These are phyloP conservation scores for Pherbina coryleti DNA, from an alignment of 2,888 invertebrate species.

Conservation along the genomic window DNA sequence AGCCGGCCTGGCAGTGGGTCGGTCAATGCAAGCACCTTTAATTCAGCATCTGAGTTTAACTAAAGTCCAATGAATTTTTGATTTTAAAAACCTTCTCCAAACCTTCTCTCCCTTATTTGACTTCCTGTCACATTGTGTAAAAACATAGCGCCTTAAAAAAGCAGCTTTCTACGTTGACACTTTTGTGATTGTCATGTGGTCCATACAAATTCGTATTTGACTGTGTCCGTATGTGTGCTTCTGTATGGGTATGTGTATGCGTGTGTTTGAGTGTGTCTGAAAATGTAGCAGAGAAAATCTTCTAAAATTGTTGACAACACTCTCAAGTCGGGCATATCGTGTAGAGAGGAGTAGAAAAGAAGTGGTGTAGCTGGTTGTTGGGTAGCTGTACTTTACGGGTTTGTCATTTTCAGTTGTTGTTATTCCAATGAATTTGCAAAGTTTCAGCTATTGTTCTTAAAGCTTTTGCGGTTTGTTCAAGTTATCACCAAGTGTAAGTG, in stretches of 20 bases:
- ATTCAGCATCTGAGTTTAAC: too few relatives aligned
- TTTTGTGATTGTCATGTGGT: constrained; percentile 29
- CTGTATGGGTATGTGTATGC: background rate
- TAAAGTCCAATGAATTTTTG: too few relatives aligned
- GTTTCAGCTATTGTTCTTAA: constrained; percentile 28
- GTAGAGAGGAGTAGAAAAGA: too few relatives aligned
- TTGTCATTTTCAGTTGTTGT: constrained; percentile 18
- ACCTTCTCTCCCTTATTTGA: too few relatives aligned
- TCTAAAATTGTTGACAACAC: constrained; percentile 34
- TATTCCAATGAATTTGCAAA: constrained; percentile 27
- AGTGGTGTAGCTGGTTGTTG: background rate
- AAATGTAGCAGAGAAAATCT: constrained; percentile 14
- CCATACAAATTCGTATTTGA: background rate
- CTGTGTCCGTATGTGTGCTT: constrained; percentile 1
- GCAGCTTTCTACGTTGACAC: constrained; percentile 1
- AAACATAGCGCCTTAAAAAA: too few relatives aligned
- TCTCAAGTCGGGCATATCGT: background rate
- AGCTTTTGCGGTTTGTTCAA: constrained; percentile 20
- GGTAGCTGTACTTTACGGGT: background rate
- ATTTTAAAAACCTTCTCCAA: too few relatives aligned
- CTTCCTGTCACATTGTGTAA: too few relatives aligned
- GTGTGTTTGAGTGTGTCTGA: background rate
- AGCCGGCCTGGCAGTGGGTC: too few relatives aligned
- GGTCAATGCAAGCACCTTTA: too few relatives aligned
- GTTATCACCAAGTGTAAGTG: background rate